Base-by-base conservation (phyloP, 2,888 invertebrate species). In the Rhogogaster chlorosoma region DNA sequence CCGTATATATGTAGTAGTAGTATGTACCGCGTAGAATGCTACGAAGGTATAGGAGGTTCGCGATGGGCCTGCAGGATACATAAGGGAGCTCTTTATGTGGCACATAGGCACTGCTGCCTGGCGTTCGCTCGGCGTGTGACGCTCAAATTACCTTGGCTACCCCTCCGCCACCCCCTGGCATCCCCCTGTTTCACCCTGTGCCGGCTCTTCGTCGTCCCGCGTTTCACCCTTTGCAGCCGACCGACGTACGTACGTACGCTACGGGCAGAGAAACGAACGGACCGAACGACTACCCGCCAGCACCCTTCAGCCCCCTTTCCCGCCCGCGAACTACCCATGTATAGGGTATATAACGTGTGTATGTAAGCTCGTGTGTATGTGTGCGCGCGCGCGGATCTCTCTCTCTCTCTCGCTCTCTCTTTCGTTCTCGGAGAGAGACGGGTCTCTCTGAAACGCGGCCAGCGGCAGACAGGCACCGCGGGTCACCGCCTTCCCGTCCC, bases 401-500 rank as follows among this genome's bases (percentile, higher is more conserved):
- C 84, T 64, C 15, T 18, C 6, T 80, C 70, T 36, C 78, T 53
- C 83, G 80, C 77, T 4, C 84, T 57, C 83, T 53, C 67, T 42
- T n/a, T 82, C 73, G 83, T 83, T 88, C 89, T 87, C 80, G 85
- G 86, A 77, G 77, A 77, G 53, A 77, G 77, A 77, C 84, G 78
- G 70, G 42, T 70, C 67, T n/a, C 53, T 57, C 87, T 87, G 90
- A 92, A 92, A 92, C 91, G 92, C 92, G 92, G 92, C 92, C 92
- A 91, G 91, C 91, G 90, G 92, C 91, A 92, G 92, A 92, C 92
- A 92, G 92, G 93, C 93, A 92, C 92, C 92, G 92, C 92, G 91
- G 92, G 92, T 92, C 93, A 92, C 93, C 91, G 91, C 91, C 91
- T 91, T 91, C 89, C 90, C 90, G 89, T 87, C 87, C 88, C 87